A percentile compares a stretch with the other conserved stretches of the same genome.
phyloP scores from a whole-genome alignment of 2,797 vertebrate genomes.

The Mycteria americana region DNA sequence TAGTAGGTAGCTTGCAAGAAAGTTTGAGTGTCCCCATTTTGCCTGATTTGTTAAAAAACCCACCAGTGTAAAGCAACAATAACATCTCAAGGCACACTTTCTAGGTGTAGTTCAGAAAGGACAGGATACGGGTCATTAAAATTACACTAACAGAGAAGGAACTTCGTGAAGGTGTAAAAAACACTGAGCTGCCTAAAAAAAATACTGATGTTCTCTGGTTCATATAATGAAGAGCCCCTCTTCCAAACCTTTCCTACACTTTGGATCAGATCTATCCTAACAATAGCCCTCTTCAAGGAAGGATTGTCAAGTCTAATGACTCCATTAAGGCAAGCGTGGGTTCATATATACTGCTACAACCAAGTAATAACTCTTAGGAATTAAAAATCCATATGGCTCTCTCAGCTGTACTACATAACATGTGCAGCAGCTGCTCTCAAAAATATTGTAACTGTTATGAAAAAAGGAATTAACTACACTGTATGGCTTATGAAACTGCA shows the following conservation, averaged over 20 bases:
- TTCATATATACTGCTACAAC: neutral
- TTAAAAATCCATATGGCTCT: constrained; percentile 38
- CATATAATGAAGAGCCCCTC: neutral
- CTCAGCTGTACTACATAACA: neutral
- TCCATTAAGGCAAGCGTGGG: neutral
- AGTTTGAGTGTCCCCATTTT: neutral
- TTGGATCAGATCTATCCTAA: neutral
- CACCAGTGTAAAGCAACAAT: neutral
- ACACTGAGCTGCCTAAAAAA: neutral
- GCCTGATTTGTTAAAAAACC: neutral
- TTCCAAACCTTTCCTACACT: neutral
- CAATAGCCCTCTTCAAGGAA: neutral
- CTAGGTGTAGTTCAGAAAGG: neutral
- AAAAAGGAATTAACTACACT: neutral
- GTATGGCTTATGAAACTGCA: neutral
- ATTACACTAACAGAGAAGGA: neutral
- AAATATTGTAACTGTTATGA: neutral
- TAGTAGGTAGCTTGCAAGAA: neutral
- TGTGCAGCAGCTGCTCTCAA: neutral
- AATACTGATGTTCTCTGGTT: neutral
- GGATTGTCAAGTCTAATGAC: neutral
- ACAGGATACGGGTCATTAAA: neutral
- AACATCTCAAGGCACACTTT: neutral
- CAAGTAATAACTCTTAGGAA: constrained; percentile 21
- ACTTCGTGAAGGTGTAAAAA: neutral